Percentiles rank a stretch among this genome's conserved stretches.
Evolutionary conservation across 2,888 invertebrate genomes (phyloP).

Genomic region (Stramonita haemastoma): DNA sequence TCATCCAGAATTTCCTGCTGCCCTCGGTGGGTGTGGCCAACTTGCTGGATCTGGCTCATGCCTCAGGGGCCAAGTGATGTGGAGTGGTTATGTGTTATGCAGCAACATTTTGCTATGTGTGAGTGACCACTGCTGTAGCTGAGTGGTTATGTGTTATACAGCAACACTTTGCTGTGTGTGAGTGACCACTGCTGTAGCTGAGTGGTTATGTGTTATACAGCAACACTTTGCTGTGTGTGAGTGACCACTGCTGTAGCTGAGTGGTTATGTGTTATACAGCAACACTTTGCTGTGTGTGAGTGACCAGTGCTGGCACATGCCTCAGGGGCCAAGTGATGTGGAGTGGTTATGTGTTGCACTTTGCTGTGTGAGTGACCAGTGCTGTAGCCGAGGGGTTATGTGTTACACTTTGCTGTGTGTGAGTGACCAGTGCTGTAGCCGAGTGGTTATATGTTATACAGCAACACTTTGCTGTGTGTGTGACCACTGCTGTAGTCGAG

Average conservation of each 20-base stretch:
- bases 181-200: not conserved
- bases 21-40: slow-evolving; percentile 49
- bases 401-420: too few species aligned
- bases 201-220: not conserved
- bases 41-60: slow-evolving; percentile 47
- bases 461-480: not conserved
- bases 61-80: slow-evolving; percentile 35
- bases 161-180: not conserved
- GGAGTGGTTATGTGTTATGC: too few species aligned
- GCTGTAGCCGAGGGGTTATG: too few species aligned
- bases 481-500: too few species aligned
- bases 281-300: not conserved
- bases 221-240: not conserved
- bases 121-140: too few species aligned
- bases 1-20: slow-evolving; percentile 49
- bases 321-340: slow-evolving; percentile 31
- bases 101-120: too few species aligned
- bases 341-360: too few species aligned
- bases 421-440: too few species aligned
- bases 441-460: not conserved
- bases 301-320: slow-evolving; percentile 38
- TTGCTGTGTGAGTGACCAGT: too few species aligned
- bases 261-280: too few species aligned
- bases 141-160: too few species aligned
- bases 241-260: too few species aligned